Base-by-base conservation (phyloP, 2,888 invertebrate genomes). In the Pammene fasciana region DNA sequence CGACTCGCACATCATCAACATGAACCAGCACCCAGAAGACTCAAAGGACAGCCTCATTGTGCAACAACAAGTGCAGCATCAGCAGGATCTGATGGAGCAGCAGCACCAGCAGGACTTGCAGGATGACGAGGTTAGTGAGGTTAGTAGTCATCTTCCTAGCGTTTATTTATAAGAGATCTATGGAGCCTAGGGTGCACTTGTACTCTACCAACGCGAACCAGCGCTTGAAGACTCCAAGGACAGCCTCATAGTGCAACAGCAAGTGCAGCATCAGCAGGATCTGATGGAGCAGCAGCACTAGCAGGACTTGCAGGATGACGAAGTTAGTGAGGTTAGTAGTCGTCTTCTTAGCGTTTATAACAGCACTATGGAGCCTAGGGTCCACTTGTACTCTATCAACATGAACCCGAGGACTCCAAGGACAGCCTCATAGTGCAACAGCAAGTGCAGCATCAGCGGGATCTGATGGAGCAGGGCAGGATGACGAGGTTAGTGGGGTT, bases 401-500 rank as follows among this genome's bases (percentile, higher is more conserved):
- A 90, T 92, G 86, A 93, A 93, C 76, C 92, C 72, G 90, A 92
- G 76, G 93, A 93, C 80, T 93, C 91, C 71, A 92, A 92, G 79
- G 92, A 93, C 79, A 92, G 92, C 81, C 87, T 91, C 67, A 89
- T 90, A 79, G 77, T 86, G 75, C 93, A 92, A 77, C 92, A 92
- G 36, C 92, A 92, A 81, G 89, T 89, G 78, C 90, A 89, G 79
- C 91, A 92, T 74, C 92, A 90, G 75, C 89, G 91, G 75, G 89
- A 92, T 76, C 84, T 92, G 80, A 85, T 91, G 84, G 92, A 93
- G 75, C 93, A 92, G 73, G 92, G 26, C 26, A 68, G 45, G 60
- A 70, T 48, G 79, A 79, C 72, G 78, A 79, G 75, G 79, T 79
- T 26, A 10, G 50, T 26, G 45, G 45, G 16, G 56, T 54, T 34